Evolutionary conservation across 2,797 vertebrate species (phyloP), one percentile per base, ranked within the genome.

Genomic region (Siniperca scherzeri): DNA sequence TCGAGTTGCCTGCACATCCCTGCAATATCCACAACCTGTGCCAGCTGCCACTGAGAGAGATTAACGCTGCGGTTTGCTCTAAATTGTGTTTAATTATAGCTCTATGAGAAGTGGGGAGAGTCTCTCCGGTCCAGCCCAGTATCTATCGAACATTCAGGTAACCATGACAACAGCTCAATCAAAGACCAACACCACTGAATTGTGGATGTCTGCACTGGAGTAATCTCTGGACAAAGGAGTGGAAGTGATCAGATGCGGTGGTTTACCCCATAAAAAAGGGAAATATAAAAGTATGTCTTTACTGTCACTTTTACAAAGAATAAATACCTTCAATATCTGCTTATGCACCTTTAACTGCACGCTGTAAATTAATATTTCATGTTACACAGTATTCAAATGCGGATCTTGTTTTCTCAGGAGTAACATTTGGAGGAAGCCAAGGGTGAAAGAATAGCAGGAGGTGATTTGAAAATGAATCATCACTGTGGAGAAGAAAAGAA

Each of bases 41-140:
- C 74, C 67, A 40, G 70, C 70, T 59, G 5, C 76, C 70, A 52
- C 53, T 25, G 42, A 71, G 21, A 62, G 70, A 85, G 84, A 92
- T 91, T 77, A 90, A 86, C 14, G 12, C 86, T 36, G 70, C 12
- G 48, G 59, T 87, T 91, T 48, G 14, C 79, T 92, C 75, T 90
- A 92, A 93, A 92, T 93, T 90, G 83, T 82, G 87, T 93, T 95
- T 96, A 95, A 96, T 95, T 95, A 95, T 92, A 94, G 90, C 89
- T 78, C 56, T 69, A 82, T n/a, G 70, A 87, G 76, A 85, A 81
- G 72, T 69, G 84, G 84, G 81, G 84, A 86, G 87, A 86, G 86
- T 81, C 86, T 88, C 87, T 88, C 77, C 6, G 11, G 87, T 91
- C 79, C 69, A 73, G 73, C 80, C 88, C 30, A 27, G 80, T 83